Evolutionary conservation across 2,113 vertebrate species (phyloP), one percentile per base, ranked within the genome.

Genomic region (Smithornis capensis): DNA sequence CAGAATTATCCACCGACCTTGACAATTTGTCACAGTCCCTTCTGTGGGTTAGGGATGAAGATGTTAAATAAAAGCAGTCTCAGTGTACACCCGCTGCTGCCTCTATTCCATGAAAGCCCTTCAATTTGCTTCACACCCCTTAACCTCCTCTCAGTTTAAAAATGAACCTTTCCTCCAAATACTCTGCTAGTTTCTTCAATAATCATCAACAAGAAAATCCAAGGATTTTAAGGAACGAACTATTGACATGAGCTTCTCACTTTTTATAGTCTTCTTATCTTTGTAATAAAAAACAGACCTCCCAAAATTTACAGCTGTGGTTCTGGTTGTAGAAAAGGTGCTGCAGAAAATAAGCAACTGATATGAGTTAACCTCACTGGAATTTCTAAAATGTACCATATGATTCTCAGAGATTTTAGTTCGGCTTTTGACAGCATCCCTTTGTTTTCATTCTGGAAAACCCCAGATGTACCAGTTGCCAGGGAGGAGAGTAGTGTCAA

Each of bases 361-460:
- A 59, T 15, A 9, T 22, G 9, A 77, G 44, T 70, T 57, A 77
- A 73, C 52, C 60, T 62, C 50, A 29, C n/a, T 63, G n/a, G 59
- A 4, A 5, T 42, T 78, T 86, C 60, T 2, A 0, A 10, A 71
- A 62, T 1, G 2, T 67, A 29, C 14, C 31, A 21, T 23, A 35
- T 74, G 77, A 42, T 50, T 38, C 71, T 52, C 15, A 28, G 22
- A 47, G 76, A 56, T 16, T 2, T 3, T 31, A 33, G 12, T 33
- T 12, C 76, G 49, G 50, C 38, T 89, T 83, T 90, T 57, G 45
- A 63, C 50, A 70, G 45, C 3, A 4, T 45, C 28, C 25, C 57
- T 89, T 75, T 70, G 55, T 85, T 95, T 82, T 76, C 59, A n/a
- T 65, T 52, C 59, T 85, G 86, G 78, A 91, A 80, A 96, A 74